These are phyloP conservation scores for Sitobion miscanthi DNA, from an alignment of 1,140 invertebrate genomes.

Conservation along the genomic window DNA sequence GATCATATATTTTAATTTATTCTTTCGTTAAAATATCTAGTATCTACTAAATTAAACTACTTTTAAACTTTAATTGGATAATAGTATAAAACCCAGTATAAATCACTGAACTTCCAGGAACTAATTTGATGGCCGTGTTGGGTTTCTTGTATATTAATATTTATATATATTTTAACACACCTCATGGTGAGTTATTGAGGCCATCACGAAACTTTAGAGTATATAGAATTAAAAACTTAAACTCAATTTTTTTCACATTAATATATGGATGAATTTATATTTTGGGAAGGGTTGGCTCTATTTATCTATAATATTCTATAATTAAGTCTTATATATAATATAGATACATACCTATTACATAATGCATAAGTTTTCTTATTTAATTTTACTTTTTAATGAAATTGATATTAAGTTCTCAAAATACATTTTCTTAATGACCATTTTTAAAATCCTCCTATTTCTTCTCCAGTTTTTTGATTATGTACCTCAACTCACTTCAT, in stretches of 20 bases:
- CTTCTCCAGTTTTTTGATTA: too few species aligned
- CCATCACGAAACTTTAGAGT: neutral
- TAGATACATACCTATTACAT: too few species aligned
- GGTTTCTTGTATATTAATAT: neutral
- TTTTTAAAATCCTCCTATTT: neutral
- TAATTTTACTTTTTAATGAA: neutral
- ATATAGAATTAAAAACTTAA: neutral
- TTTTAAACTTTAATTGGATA: neutral
- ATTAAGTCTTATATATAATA: neutral
- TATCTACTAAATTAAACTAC: neutral
- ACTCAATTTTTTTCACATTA: neutral
- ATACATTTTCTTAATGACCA: neutral
- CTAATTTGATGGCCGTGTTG: neutral
- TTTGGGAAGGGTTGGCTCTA: neutral
- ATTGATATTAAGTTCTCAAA: neutral
- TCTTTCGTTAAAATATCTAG: neutral
- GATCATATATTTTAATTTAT: neutral
- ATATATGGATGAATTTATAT: neutral
- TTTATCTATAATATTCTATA: neutral
- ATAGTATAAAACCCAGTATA: neutral
- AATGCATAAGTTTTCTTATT: neutral
- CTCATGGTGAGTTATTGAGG: neutral
- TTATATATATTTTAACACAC: neutral
- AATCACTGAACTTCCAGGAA: neutral
- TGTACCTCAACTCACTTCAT: too few species aligned